These are phyloP conservation scores for Latrodectus elegans DNA, from an alignment of 2,888 invertebrate species.

Conservation along the genomic window DNA sequence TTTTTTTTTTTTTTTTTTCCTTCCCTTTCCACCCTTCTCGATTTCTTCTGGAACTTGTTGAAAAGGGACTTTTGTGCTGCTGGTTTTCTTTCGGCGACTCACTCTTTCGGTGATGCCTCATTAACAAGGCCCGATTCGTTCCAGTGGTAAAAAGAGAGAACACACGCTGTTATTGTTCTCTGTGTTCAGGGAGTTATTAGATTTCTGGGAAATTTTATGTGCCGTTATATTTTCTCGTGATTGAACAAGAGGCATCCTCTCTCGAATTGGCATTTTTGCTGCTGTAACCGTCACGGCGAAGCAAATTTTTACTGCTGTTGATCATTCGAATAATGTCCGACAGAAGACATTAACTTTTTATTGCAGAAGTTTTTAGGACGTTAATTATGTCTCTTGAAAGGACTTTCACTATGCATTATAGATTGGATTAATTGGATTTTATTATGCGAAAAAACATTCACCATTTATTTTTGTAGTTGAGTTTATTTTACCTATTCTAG, in stretches of 20 bases:
- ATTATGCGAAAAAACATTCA: too few relatives aligned
- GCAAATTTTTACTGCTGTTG: too few relatives aligned
- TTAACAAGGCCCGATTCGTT: conserved; percentile 19
- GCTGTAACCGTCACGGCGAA: too few relatives aligned
- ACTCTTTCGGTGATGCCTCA: conserved; percentile 13
- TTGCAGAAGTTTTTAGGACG: too few relatives aligned
- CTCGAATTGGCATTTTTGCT: neutral
- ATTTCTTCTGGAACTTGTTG: conserved; percentile 27
- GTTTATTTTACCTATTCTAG: too few relatives aligned
- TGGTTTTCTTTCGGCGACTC: neutral
- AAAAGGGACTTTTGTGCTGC: conserved; percentile 4
- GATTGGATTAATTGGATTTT: too few relatives aligned
- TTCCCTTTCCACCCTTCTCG: neutral
- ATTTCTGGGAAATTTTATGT: conserved; percentile 35
- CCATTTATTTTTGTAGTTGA: too few relatives aligned
- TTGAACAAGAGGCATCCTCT: conserved; percentile 8
- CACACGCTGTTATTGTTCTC: conserved; percentile 37
- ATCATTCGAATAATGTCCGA: too few relatives aligned
- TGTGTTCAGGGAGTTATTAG: conserved; percentile 48
- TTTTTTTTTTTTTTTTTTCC: conserved; percentile 12
- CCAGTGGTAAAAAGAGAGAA: conserved; percentile 1
- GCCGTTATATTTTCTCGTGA: conserved; percentile 20
- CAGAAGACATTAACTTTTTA: too few relatives aligned
- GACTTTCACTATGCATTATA: too few relatives aligned
- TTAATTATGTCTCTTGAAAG: neutral